phyloP scores from a whole-genome alignment of 2,797 vertebrate species.

The Diplodus puntazzo region DNA sequence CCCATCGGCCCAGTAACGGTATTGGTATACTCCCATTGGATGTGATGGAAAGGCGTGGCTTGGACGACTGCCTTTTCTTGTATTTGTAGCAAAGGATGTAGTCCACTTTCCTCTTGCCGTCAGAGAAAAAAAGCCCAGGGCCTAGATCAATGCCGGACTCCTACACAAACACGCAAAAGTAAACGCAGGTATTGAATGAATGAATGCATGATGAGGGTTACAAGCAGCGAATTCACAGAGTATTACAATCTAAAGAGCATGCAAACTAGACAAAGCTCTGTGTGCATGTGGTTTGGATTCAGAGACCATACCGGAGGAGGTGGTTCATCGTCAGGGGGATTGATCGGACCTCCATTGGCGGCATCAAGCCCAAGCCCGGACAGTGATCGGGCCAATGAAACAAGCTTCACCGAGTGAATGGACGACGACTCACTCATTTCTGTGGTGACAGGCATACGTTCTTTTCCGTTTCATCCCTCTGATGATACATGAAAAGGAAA shows the following conservation, averaged over 20 bases:
- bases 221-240: background rate
- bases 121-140: conserved; percentile 88
- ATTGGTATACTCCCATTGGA: conserved; percentile 87
- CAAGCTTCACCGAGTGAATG: conserved; percentile 82
- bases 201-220: background rate
- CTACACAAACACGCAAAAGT: conserved; percentile 64
- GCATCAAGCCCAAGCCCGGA: conserved; percentile 71
- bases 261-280: background rate
- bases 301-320: conserved; percentile 64
- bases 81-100: conserved; percentile 94
- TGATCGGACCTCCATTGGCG: conserved; percentile 71
- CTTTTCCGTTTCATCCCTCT: conserved; percentile 88
- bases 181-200: conserved; percentile 17
- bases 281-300: background rate
- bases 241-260: background rate
- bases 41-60: conserved; percentile 74
- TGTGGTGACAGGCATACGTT: conserved; percentile 74
- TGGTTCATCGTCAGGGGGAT: conserved; percentile 56
- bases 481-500: conserved; percentile 38
- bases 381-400: conserved; percentile 83
- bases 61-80: conserved; percentile 82
- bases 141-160: conserved; percentile 80
- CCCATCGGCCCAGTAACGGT: conserved; percentile 33
- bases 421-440: conserved; percentile 78
- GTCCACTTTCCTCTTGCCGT: conserved; percentile 94